Percentiles rank a stretch among this genome's conserved stretches.
These are phyloP conservation scores for Turnix velox DNA, from an alignment of 2,113 vertebrate genomes.

Conservation along the genomic window DNA sequence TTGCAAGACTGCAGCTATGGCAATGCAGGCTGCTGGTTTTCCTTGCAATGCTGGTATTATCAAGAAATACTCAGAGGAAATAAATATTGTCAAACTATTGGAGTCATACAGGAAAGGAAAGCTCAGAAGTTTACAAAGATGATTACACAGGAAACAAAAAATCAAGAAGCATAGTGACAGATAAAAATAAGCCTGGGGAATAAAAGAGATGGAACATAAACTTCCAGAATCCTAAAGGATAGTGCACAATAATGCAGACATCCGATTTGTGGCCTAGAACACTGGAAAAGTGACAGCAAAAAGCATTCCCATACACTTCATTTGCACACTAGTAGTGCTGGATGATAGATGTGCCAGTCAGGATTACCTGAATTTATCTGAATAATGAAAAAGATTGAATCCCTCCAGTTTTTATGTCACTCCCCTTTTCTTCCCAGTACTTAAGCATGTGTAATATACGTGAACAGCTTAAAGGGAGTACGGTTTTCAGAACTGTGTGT, in stretches of 20 bases:
- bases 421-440: not conserved
- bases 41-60: not conserved
- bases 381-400: not conserved
- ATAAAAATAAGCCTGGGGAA: not conserved
- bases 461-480: not conserved
- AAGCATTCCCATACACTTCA: not conserved
- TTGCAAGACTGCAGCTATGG: not conserved
- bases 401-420: not conserved
- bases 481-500: not conserved
- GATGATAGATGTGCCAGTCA: not conserved
- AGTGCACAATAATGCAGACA: not conserved
- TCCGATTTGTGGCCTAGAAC: not conserved
- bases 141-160: not conserved
- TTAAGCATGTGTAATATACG: not conserved
- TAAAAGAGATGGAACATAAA: not conserved
- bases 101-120: not conserved
- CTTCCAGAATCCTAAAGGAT: not conserved
- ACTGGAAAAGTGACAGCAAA: not conserved
- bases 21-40: not conserved
- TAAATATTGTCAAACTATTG: slow-evolving; percentile 35
- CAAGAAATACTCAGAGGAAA: not conserved
- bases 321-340: not conserved
- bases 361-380: not conserved
- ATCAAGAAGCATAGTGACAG: not conserved
- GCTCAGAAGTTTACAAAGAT: not conserved